Conservation (phyloP, 2,797 vertebrate species). For the Dendrocincla tyrannina region DNA sequence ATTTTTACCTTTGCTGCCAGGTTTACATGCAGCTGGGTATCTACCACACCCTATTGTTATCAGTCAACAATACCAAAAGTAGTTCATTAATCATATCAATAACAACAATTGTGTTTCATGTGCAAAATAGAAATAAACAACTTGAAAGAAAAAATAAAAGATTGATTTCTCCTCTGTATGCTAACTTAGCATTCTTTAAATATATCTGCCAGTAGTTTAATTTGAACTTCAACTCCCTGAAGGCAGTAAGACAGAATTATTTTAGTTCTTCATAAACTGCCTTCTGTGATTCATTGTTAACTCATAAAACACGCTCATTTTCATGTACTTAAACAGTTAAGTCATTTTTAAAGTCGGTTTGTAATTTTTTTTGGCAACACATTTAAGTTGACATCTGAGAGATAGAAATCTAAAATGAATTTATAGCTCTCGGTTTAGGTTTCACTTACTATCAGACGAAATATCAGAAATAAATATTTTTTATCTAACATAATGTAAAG, state of each 20-base stretch:
- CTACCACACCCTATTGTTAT: conserved; percentile 82
- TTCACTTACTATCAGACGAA: conserved; percentile 38
- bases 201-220: conserved; percentile 76
- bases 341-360: conserved; percentile 66
- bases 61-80: conserved; percentile 66
- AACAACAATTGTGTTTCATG: conserved; percentile 62
- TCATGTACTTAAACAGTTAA: conserved; percentile 72
- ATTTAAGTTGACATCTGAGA: conserved; percentile 70
- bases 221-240: conserved; percentile 77
- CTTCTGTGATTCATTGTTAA: conserved; percentile 79
- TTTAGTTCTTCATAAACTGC: conserved; percentile 75
- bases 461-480: conserved; percentile 71
- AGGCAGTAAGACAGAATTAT: conserved; percentile 76
- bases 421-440: conserved; percentile 55
- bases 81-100: conserved; percentile 61
- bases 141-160: background rate
- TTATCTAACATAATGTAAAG: conserved; percentile 54
- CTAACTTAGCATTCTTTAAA: conserved; percentile 74
- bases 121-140: conserved; percentile 69
- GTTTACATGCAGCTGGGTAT: conserved; percentile 83
- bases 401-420: conserved; percentile 70
- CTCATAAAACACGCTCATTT: conserved; percentile 73
- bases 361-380: conserved; percentile 65
- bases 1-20: conserved; percentile 76
- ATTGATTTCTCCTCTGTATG: conserved; percentile 57